Evolutionary conservation across 2,888 invertebrate genomes (phyloP), one percentile per base, ranked within the genome.

Genomic region (Hartigia nigra): DNA sequence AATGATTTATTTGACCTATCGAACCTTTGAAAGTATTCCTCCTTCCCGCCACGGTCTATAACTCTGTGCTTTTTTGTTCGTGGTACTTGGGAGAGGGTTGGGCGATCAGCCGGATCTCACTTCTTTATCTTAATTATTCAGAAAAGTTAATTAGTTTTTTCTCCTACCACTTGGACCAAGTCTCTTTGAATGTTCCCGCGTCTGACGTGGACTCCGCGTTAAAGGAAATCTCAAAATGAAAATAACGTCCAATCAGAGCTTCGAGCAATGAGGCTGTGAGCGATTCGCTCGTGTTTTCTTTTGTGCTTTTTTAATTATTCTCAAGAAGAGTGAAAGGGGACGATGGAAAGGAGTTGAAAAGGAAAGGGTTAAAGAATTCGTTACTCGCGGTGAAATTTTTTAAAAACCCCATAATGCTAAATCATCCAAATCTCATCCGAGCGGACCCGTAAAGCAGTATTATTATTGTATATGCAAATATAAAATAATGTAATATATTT

Each of bases 61-160:
- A 55, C 55, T 23, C 55, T 23, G 23, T 55, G 14, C 55, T 55
- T 23, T 39, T 55, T 55, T 55, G 9, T 55, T 23, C 23, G 9
- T 9, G 55, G 55, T 55, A 23, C 55, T 55, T 23, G 55, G 23
- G 77, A 81, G 80, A 85, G 85, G 87, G 85, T 82, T 86, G 85
- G 80, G 82, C 86, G 87, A 88, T 88, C 86, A 85, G 87, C 84
- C 84, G 84, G 88, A 87, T 90, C 86, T 88, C 83, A 84, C 82
- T 84, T 87, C 87, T 88, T 90, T 90, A 90, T 90, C 90, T 90
- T 90, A 90, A 90, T 90, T 90, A 90, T 90, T 89, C 87, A 85
- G 87, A 87, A 88, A 90, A 90, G 90, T 90, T 90, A 90, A 90
- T 90, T 90, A 89, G 86, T 89, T 90, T 90, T 90, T 89, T 89